Conservation (phyloP, 2,797 vertebrate species). For the Acrossocheilus fasciatus region DNA sequence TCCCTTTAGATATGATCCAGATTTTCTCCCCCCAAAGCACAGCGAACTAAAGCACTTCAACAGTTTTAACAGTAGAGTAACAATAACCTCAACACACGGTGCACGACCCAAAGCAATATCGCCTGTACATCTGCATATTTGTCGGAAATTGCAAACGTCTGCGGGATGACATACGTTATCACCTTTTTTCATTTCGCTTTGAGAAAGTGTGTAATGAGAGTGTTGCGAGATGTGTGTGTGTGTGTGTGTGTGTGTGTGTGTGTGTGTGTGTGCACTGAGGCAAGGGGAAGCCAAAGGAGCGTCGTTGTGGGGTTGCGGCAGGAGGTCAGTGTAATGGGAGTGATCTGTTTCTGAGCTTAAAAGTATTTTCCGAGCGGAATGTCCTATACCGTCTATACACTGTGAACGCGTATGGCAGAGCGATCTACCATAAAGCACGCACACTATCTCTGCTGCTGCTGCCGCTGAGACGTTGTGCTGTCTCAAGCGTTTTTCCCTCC, state of each 20-base stretch:
- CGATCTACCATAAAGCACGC: conserved; percentile 35
- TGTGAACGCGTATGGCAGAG: conserved; percentile 19
- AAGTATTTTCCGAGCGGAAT: conserved; percentile 33
- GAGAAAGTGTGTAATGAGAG: conserved; percentile 39
- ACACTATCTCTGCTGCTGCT: conserved; percentile 24
- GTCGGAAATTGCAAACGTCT: conserved; percentile 46
- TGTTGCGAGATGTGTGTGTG: background rate
- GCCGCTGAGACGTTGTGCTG: conserved; percentile 27
- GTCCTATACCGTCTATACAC: background rate
- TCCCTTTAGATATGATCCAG: conserved; percentile 50
- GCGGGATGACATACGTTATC: conserved; percentile 30
- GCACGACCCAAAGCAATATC: conserved; percentile 45
- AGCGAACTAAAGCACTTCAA: conserved; percentile 39
- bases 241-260: background rate
- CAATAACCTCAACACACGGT: conserved; percentile 41
- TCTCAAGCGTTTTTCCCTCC: conserved; percentile 35
- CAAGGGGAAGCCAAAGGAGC: conserved; percentile 9
- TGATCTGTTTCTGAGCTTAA: conserved; percentile 46
- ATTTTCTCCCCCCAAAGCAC: conserved; percentile 42
- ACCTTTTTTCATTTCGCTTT: conserved; percentile 26
- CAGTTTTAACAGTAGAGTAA: conserved; percentile 43
- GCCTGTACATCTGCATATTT: conserved; percentile 38
- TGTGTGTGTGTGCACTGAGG: background rate
- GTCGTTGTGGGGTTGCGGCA: conserved; percentile 21
- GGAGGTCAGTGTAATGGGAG: conserved; percentile 37